These are phyloP conservation scores for Artibeus jamaicensis DNA, from an alignment of 2,797 vertebrate species.

Conservation along the genomic window DNA sequence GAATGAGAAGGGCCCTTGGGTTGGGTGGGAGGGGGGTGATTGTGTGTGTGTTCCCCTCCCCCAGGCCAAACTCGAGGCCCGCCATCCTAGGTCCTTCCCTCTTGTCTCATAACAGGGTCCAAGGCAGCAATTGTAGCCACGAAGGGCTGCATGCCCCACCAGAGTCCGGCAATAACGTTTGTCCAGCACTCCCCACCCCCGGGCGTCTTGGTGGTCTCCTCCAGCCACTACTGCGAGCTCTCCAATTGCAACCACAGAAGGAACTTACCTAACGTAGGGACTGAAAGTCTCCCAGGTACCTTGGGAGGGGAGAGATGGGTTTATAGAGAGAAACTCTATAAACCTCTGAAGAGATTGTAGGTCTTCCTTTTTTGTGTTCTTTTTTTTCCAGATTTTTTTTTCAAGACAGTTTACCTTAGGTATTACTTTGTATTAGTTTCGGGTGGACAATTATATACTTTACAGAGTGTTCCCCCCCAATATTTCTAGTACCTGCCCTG, in stretches of 20 bases:
- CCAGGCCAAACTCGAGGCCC: accelerated
- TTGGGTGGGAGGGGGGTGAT: not conserved
- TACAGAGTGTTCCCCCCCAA: no score
- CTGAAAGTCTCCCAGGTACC: not conserved
- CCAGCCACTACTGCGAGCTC: constrained; percentile 35
- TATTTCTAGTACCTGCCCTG: not conserved
- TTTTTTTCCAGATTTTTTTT: not conserved
- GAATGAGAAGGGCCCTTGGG: not conserved
- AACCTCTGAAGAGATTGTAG: not conserved
- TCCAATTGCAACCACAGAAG: constrained; percentile 17
- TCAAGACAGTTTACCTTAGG: not conserved
- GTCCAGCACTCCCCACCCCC: constrained; percentile 29
- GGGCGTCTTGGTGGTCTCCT: not conserved
- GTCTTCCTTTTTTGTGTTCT: not conserved
- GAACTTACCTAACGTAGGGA: not conserved
- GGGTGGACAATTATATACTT: not conserved
- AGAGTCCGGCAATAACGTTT: accelerated
- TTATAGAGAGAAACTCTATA: not conserved
- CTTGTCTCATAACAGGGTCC: not conserved
- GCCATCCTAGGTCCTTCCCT: not conserved
- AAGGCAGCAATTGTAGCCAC: constrained; percentile 28
- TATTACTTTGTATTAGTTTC: not conserved
- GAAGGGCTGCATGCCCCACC: not conserved
- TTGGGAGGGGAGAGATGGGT: not conserved
- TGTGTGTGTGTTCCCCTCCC: not conserved